phyloP scores from a whole-genome alignment of 30 jellyfish, hydroid and myxozoan genomes.

The Turritopsis dohrnii region DNA sequence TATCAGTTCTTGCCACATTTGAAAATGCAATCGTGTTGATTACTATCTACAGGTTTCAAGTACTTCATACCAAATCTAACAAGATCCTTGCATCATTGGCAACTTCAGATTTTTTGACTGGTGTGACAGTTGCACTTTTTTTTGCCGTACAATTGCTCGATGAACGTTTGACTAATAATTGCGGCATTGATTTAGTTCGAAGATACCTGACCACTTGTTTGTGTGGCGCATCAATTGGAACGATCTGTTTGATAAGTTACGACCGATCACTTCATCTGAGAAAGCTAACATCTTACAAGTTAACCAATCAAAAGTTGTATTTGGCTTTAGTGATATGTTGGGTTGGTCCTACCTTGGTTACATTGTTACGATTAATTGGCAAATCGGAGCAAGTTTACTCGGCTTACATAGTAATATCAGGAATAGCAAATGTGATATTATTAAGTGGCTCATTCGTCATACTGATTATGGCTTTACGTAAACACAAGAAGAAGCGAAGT shows the following conservation, averaged over 20 bases:
- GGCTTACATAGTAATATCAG: not conserved
- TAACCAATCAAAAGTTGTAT: not conserved
- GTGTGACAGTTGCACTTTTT: not conserved
- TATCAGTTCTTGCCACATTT: not conserved
- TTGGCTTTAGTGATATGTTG: not conserved
- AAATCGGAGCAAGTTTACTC: not conserved
- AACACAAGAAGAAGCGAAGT: not conserved
- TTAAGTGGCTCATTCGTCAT: not conserved
- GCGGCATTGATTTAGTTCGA: not conserved
- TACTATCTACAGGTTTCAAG: not conserved
- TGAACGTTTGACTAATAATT: not conserved
- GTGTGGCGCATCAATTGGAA: not conserved
- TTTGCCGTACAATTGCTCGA: not conserved
- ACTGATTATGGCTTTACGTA: not conserved
- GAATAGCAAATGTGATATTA: not conserved
- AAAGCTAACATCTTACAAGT: not conserved
- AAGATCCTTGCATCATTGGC: slow-evolving; percentile 6
- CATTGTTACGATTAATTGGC: not conserved
- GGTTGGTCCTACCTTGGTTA: not conserved
- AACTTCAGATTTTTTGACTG: not conserved
- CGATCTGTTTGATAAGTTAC: slow-evolving; percentile 3
- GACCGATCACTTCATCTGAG: not conserved
- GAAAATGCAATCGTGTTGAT: not conserved
- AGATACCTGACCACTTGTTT: not conserved
- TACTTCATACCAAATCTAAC: not conserved